phyloP scores from a whole-genome alignment of 2,113 vertebrate species.

The Urocolius indicus region DNA sequence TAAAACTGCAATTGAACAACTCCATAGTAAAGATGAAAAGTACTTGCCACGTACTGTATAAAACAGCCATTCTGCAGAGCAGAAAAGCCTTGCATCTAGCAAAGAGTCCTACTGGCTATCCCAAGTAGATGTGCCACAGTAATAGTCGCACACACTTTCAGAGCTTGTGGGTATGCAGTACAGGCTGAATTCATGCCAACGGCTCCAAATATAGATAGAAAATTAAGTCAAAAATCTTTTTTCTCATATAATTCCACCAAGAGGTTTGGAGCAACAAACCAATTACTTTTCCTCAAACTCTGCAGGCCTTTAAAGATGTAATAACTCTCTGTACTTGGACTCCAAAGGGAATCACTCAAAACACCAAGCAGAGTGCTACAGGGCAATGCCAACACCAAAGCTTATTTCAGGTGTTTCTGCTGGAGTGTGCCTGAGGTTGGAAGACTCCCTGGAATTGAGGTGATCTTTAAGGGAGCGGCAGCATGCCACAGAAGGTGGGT shows the following conservation, averaged over 20 bases:
- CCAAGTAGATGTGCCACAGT: neutral
- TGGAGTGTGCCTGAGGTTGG: neutral
- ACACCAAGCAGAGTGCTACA: slow-evolving; percentile 34
- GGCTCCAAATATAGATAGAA: slow-evolving; percentile 47
- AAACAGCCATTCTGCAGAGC: neutral
- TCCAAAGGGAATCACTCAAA: slow-evolving; percentile 55
- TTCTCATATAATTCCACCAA: slow-evolving; percentile 39
- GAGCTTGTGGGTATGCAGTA: neutral
- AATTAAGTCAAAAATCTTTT: slow-evolving; percentile 56
- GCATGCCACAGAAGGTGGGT: neutral
- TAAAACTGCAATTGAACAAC: neutral
- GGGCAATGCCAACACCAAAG: slow-evolving; percentile 51
- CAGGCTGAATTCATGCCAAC: slow-evolving; percentile 25
- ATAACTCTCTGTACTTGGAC: slow-evolving; percentile 21
- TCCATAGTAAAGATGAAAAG: neutral
- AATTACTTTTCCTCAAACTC: slow-evolving; percentile 63
- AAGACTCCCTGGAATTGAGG: neutral
- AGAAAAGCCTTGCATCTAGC: neutral
- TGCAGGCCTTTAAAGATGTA: slow-evolving; percentile 52
- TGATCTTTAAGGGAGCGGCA: neutral
- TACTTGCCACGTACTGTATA: neutral
- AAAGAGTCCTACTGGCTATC: neutral
- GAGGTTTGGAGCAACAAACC: slow-evolving; percentile 58
- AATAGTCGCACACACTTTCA: neutral
- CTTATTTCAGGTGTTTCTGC: slow-evolving; percentile 40